Evolutionary conservation across 2,797 vertebrate genomes (phyloP), one percentile per base, ranked within the genome.

Genomic region (Zenarchopterus dispar): DNA sequence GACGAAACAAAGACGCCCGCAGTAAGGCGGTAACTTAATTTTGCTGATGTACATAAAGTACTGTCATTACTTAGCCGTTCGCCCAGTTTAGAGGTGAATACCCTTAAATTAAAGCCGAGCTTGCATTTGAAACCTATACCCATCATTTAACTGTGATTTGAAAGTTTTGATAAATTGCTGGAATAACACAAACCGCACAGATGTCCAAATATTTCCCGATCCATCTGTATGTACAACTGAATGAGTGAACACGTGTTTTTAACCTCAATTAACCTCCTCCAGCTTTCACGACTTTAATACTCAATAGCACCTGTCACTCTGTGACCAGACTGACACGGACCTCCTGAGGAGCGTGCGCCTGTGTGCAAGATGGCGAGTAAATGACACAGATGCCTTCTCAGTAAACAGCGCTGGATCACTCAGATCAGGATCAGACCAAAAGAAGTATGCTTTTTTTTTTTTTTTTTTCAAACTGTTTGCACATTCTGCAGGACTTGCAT

Each of bases 231-330:
- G 36, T 39, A 39, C 11, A 39, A 36, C 11, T 8, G 5, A 8
- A 1, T 13, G 33, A 6, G 16, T 8, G 23, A 55, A 24, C 19
- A 5, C 43, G 6, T 19, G 10, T 47, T 21, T 85, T 82, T 86
- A 84, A 89, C 85, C 87, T 80, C 77, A 62, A 73, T 89, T 90
- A 88, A 91, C 89, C 85, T 81, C 42, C 0, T 56, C 15, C 80
- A 80, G 83, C 78, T 76, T 89, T 70, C 68, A 78, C 44, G 47
- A 41, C 45, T 65, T 62, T 5, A 39, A 50, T 10, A 21, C 67
- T 80, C 75, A 83, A 82, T 49, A 83, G 73, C 88, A 89, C 58
- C 86, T 76, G 87, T 83, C 88, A 88, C 43, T 90, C 88, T 84
- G 51, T 56, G 62, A 53, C 6, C 48, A 18, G 39, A 13, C 52